These are phyloP conservation scores for Trachelus tabidus DNA, from an alignment of 2,888 invertebrate genomes.

Conservation along the genomic window DNA sequence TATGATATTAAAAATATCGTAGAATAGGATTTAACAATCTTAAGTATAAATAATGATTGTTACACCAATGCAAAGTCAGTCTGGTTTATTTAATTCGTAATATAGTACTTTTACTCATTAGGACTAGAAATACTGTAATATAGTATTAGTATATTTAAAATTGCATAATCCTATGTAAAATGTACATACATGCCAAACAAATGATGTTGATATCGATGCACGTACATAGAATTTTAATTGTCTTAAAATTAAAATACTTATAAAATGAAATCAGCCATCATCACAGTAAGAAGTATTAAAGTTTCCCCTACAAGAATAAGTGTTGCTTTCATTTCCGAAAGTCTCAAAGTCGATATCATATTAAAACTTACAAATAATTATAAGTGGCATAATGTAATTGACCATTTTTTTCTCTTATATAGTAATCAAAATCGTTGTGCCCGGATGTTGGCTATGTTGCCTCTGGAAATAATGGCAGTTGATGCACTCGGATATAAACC, in stretches of 20 bases:
- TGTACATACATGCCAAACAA: not conserved
- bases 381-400: not conserved
- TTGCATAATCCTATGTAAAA: not conserved
- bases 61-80: not conserved
- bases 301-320: not conserved
- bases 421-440: not conserved
- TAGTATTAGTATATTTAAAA: not conserved
- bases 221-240: not conserved
- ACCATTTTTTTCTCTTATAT: not conserved
- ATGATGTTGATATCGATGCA: not conserved
- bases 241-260: not conserved
- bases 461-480: not conserved
- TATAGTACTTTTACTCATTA: not conserved
- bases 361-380: too few species aligned
- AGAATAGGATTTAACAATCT: not conserved
- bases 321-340: not conserved
- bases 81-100: not conserved
- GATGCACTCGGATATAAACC: slow-evolving; percentile 34
- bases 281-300: not conserved
- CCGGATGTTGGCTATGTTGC: not conserved
- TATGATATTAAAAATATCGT: not conserved
- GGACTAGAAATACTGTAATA: not conserved
- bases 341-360: not conserved
- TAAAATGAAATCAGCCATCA: not conserved
- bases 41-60: not conserved